Conservation (phyloP, 2,888 invertebrate species). For the Nineta flava region DNA sequence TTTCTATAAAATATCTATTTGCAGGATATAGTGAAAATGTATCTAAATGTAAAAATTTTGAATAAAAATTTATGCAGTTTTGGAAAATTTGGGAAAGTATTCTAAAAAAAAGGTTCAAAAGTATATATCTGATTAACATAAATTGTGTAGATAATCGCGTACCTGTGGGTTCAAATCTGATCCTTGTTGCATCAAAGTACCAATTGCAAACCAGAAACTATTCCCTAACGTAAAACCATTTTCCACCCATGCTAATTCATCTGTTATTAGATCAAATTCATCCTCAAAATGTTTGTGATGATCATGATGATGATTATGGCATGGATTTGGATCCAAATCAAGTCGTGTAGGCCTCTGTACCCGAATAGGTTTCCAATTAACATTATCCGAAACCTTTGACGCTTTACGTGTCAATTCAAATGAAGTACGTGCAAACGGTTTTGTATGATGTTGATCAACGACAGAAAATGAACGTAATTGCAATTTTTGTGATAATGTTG, state of each 20-base stretch:
- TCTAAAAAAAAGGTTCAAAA: no score
- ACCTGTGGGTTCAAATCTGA: conserved; percentile 88
- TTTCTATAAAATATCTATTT: no score
- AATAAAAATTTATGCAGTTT: no score
- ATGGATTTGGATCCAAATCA: conserved; percentile 4
- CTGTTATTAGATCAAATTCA: conserved; percentile 13
- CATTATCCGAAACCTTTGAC: neutral
- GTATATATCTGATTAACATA: no score
- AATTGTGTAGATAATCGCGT: conserved; percentile 19
- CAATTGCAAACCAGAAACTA: conserved; percentile 93
- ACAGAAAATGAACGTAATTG: neutral
- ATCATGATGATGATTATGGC: neutral
- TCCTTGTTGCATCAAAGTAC: conserved; percentile 87
- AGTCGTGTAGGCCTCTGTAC: conserved; percentile 2
- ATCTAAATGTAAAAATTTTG: no score
- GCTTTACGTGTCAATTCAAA: neutral
- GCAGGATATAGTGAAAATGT: no score
- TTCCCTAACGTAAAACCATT: conserved; percentile 77
- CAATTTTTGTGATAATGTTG: neutral
- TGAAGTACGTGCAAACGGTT: neutral
- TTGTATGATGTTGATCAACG: neutral
- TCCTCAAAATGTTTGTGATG: conserved; percentile 7
- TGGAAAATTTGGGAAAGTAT: no score
- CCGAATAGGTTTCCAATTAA: conserved; percentile 2
- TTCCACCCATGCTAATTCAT: conserved; percentile 30